Evolutionary conservation across 2,113 vertebrate species (phyloP).

Genomic region (Oophaga pumilio): DNA sequence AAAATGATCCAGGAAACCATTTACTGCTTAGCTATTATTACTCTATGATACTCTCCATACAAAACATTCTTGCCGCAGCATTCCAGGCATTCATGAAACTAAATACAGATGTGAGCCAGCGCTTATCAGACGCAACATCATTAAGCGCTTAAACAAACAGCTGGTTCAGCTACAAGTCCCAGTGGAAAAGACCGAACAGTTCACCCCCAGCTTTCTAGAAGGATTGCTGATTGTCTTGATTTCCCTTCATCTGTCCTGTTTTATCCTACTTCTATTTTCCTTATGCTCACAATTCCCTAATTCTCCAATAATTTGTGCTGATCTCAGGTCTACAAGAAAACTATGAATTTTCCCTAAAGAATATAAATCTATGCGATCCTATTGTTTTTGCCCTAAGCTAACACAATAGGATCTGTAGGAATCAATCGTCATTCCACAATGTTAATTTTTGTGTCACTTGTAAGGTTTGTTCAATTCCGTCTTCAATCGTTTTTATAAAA

Average conservation of each 20-base stretch:
- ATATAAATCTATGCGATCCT: no score
- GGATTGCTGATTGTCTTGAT: background rate
- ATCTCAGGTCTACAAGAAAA: no score
- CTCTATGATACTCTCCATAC: conserved; percentile 5
- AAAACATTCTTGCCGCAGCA: conserved; percentile 36
- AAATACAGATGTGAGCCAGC: conserved; percentile 30
- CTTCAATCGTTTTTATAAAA: background rate
- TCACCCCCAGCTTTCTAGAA: no score
- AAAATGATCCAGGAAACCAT: conserved; percentile 32
- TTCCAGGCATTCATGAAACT: conserved; percentile 14
- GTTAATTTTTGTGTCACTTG: background rate
- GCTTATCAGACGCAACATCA: conserved; percentile 11
- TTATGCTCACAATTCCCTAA: background rate
- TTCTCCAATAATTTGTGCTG: no score
- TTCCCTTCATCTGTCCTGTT: background rate
- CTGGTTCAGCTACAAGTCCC: background rate
- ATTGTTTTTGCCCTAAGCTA: no score
- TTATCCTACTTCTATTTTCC: background rate
- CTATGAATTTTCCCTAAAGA: no score
- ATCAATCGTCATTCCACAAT: background rate
- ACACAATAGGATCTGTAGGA: background rate
- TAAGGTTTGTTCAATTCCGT: background rate
- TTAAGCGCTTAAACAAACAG: background rate
- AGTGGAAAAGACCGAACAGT: background rate
- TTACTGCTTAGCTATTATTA: conserved; percentile 33